Conservation (phyloP, 2,113 vertebrate genomes). For the Ceyx margarethae region DNA sequence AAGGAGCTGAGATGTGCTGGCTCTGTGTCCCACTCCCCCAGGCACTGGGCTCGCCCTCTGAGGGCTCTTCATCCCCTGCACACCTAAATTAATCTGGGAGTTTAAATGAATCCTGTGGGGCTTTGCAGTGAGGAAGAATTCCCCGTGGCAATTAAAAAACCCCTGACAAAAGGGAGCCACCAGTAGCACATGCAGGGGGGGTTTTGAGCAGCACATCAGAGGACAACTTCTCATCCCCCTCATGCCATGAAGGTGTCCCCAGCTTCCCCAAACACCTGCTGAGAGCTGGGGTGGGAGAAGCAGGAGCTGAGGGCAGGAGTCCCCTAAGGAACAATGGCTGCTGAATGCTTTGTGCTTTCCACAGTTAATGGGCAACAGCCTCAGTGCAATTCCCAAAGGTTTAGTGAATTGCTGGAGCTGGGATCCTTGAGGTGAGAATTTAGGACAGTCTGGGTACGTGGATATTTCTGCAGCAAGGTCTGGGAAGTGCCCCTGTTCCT, state of each 20-base stretch:
- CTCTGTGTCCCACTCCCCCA: not conserved
- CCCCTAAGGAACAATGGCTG: not conserved
- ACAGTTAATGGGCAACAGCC: not conserved
- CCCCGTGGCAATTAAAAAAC: not conserved
- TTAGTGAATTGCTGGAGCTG: not conserved
- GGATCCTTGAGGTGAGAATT: not conserved
- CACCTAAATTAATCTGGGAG: not conserved
- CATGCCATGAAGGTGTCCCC: not conserved
- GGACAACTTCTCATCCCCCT: not conserved
- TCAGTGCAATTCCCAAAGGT: not conserved
- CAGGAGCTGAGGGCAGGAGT: not conserved
- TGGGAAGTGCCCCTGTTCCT: not conserved
- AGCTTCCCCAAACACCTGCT: not conserved
- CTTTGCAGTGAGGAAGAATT: constrained; percentile 1
- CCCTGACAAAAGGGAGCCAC: not conserved
- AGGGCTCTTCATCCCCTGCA: not conserved
- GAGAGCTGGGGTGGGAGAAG: not conserved
- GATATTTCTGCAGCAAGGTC: not conserved
- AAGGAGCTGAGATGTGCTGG: constrained; percentile 24
- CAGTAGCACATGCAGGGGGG: not conserved
- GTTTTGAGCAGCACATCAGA: not conserved
- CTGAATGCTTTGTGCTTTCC: not conserved
- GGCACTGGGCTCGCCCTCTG: constrained; percentile 53
- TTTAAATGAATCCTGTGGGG: not conserved
- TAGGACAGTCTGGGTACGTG: not conserved